Conservation (phyloP, 2,888 invertebrate genomes). For the Drosophila mimetica region DNA sequence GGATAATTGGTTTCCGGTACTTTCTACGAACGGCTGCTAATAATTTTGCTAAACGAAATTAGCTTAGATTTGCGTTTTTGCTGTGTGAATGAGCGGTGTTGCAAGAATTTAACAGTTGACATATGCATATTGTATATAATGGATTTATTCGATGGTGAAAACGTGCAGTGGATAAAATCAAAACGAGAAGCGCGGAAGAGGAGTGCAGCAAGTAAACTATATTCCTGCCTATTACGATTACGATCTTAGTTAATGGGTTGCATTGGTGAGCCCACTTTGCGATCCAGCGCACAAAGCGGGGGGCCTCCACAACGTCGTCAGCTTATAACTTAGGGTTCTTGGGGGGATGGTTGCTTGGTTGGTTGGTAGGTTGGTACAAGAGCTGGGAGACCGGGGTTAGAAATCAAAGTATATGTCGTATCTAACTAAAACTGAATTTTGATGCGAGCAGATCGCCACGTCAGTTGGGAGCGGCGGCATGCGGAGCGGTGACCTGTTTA, state of each 20-base stretch:
- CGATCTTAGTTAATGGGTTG: conserved; percentile 41
- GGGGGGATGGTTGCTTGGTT: conserved; percentile 6
- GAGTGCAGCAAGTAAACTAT: conserved; percentile 48
- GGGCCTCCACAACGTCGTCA: conserved; percentile 64
- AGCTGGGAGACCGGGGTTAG: conserved; percentile 16
- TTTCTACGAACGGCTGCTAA: conserved; percentile 9
- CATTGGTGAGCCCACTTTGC: conserved; percentile 36
- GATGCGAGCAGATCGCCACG: conserved; percentile 50
- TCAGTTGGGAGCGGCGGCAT: conserved; percentile 36
- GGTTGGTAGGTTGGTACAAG: conserved; percentile 7
- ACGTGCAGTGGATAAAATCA: conserved; percentile 65
- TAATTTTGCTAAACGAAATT: conserved; percentile 16
- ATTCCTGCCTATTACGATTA: conserved; percentile 28
- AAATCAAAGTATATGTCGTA: conserved; percentile 30
- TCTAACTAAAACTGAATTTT: conserved; percentile 52
- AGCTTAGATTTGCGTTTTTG: conserved; percentile 14
- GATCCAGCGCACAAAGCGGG: conserved; percentile 54
- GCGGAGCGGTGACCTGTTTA: conserved; percentile 17
- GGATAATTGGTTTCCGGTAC: conserved; percentile 15
- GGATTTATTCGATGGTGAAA: conserved; percentile 75
- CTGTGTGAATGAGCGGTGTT: conserved; percentile 27
- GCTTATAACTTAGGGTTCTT: conserved; percentile 56
- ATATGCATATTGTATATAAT: conserved; percentile 57
- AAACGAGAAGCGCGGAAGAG: conserved; percentile 62
- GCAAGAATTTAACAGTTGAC: conserved; percentile 53